Percentiles rank a stretch among this genome's conserved stretches.
phyloP scores from a whole-genome alignment of 1,140 invertebrate species.

The Armadillidium nasatum region DNA sequence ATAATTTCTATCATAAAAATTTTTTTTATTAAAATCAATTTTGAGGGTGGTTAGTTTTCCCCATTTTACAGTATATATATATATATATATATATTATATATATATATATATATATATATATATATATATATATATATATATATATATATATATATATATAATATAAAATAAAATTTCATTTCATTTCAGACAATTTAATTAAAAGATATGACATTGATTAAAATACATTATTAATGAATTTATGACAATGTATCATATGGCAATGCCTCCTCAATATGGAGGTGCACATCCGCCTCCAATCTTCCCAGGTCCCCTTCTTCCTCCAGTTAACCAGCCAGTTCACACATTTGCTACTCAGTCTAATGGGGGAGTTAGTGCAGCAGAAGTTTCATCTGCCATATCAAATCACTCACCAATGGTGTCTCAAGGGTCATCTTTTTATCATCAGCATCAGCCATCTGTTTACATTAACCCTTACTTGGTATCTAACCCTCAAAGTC shows the following conservation, averaged over 20 bases:
- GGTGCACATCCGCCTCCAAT: constrained; percentile 39
- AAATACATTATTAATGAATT: constrained; percentile 23
- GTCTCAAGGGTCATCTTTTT: constrained; percentile 35
- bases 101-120: too few species aligned
- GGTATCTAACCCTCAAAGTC: constrained; percentile 1
- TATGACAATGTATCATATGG: constrained; percentile 44
- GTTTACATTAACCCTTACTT: constrained; percentile 41
- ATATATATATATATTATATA: too few species aligned
- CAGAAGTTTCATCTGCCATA: too few species aligned
- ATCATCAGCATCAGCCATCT: constrained; percentile 26
- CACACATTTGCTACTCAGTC: constrained; percentile 9
- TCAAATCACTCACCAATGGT: constrained; percentile 32
- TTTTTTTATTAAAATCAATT: too few species aligned
- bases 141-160: too few species aligned
- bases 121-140: too few species aligned
- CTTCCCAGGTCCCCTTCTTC: constrained; percentile 33
- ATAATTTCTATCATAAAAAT: too few species aligned
- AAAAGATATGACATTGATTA: too few species aligned
- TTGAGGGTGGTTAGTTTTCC: too few species aligned
- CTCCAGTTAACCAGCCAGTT: constrained; percentile 28
- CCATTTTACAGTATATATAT: too few species aligned
- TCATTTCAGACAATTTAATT: too few species aligned
- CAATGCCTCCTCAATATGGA: constrained; percentile 41
- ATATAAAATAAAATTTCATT: too few species aligned
- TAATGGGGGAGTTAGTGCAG: neutral